phyloP scores from a whole-genome alignment of 2,113 vertebrate species.

The Cavia aperea region DNA sequence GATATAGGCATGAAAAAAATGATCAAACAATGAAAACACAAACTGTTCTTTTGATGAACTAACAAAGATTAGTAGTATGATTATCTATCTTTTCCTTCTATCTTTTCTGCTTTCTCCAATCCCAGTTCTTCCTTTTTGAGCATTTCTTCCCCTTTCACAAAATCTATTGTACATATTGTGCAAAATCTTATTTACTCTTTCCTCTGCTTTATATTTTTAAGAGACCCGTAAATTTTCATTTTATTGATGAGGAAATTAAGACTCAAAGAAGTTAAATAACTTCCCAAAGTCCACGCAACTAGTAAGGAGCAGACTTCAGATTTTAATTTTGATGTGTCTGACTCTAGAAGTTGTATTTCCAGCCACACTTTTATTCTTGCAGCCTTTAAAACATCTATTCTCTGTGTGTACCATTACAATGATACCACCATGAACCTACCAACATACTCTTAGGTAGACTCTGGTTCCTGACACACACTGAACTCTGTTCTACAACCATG shows the following conservation, averaged over 20 bases:
- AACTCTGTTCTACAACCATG: neutral
- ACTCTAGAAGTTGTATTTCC: neutral
- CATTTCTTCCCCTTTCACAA: too few relatives aligned
- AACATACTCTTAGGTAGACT: neutral
- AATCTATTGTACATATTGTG: too few relatives aligned
- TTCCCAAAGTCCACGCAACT: slow-evolving; percentile 34
- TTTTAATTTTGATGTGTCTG: neutral
- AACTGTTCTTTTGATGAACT: too few relatives aligned
- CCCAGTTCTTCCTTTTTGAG: too few relatives aligned
- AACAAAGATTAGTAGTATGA: too few relatives aligned
- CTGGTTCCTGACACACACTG: neutral
- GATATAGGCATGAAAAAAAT: too few relatives aligned
- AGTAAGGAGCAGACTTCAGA: slow-evolving; percentile 5
- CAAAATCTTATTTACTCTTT: too few relatives aligned
- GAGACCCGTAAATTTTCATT: slow-evolving; percentile 1
- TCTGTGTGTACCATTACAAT: neutral
- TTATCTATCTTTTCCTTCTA: too few relatives aligned
- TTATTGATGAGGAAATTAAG: slow-evolving; percentile 45
- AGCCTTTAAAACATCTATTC: neutral
- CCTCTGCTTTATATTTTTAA: neutral
- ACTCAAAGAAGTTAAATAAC: slow-evolving; percentile 27
- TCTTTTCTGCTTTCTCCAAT: too few relatives aligned
- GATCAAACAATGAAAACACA: too few relatives aligned
- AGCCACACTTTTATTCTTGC: slow-evolving; percentile 23
- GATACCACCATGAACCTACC: neutral